These are phyloP conservation scores for Linurgus olivaceus DNA, from an alignment of 2,797 vertebrate species.

Conservation along the genomic window DNA sequence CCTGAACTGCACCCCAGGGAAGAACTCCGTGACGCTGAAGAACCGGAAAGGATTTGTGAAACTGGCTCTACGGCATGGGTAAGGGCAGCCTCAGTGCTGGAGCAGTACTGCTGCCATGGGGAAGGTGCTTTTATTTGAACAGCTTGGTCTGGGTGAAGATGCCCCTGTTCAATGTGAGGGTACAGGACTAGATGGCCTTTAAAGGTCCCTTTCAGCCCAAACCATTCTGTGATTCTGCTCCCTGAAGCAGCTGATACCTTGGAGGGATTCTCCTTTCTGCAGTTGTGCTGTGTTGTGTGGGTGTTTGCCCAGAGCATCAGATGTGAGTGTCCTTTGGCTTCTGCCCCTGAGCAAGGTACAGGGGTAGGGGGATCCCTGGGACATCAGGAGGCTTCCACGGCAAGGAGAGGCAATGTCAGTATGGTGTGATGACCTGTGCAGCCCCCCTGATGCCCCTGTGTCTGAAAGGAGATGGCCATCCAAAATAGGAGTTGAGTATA, in stretches of 20 bases:
- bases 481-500: background rate
- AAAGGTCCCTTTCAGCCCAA: background rate
- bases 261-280: background rate
- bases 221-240: background rate
- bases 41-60: conserved; percentile 93
- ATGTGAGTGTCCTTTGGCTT: background rate
- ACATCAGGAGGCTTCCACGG: background rate
- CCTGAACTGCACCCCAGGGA: conserved; percentile 86
- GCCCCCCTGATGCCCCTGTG: background rate
- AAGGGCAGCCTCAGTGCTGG: background rate
- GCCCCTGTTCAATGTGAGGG: background rate
- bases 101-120: rapidly evolving
- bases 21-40: conserved; percentile 86
- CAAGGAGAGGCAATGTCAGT: background rate
- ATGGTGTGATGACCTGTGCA: background rate
- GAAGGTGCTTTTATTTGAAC: background rate
- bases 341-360: background rate
- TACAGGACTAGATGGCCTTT: background rate
- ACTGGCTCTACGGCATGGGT: conserved; percentile 91
- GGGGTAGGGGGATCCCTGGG: background rate
- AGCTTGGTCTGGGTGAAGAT: background rate
- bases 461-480: background rate
- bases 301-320: background rate
- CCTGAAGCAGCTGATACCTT: background rate
- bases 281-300: background rate